Conservation (phyloP, 2,888 invertebrate genomes). For the Crepidodera aurea region DNA sequence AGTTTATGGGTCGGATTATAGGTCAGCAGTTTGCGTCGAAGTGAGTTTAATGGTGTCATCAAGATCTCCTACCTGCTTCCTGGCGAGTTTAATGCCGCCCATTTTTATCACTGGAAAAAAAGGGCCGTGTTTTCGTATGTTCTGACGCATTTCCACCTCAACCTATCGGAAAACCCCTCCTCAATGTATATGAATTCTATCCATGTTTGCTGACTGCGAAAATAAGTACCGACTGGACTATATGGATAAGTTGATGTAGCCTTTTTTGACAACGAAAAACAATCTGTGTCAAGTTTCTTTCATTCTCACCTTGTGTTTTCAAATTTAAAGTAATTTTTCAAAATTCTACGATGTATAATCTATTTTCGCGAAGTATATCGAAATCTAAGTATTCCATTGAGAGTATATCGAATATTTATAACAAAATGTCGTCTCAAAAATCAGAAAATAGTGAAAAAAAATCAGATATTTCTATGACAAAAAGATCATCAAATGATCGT, state of each 20-base stretch:
- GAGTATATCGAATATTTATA: constrained; percentile 37
- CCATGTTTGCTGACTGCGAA: no score
- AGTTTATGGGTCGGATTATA: no score
- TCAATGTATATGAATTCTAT: no score
- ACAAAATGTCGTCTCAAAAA: constrained; percentile 29
- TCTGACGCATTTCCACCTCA: no score
- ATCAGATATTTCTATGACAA: neutral
- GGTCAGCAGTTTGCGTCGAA: no score
- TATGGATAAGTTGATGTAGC: neutral
- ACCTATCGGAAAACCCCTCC: no score
- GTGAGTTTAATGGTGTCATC: no score
- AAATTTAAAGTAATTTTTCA: constrained; percentile 42
- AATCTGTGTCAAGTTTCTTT: constrained; percentile 38
- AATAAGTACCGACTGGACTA: neutral
- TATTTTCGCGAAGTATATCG: constrained; percentile 40
- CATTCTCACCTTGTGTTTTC: constrained; percentile 42
- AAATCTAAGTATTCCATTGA: constrained; percentile 38
- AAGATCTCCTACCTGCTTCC: no score
- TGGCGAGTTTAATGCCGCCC: no score
- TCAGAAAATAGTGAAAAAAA: no score
- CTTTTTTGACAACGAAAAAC: constrained; percentile 5
- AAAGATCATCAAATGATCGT: neutral
- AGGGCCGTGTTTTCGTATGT: no score
- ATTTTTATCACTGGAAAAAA: no score
- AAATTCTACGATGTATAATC: constrained; percentile 40